phyloP scores from a whole-genome alignment of 30 jellyfish, hydroid and myxozoan species.

The Aurelia sp. region DNA sequence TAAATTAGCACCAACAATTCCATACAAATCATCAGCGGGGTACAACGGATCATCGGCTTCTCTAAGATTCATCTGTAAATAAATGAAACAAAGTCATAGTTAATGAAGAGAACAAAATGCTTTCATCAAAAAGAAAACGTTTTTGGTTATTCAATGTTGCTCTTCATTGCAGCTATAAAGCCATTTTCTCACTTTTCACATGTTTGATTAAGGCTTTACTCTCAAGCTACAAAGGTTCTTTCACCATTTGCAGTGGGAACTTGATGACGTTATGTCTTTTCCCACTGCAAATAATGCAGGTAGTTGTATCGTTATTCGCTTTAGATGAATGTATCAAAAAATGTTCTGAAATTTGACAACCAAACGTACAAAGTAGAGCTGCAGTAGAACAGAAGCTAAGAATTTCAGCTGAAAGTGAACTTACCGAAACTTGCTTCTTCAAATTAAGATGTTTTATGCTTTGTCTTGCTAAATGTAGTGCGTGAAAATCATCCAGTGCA shows the following conservation, averaged over 20 bases:
- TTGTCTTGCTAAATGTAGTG: slow-evolving; percentile 88
- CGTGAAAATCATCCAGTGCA: slow-evolving; percentile 96
- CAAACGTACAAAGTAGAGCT: not conserved
- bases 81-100: not conserved
- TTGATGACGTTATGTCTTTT: too few species aligned
- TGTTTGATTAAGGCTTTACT: too few species aligned
- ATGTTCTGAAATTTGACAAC: not conserved
- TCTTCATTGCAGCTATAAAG: too few species aligned
- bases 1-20: slow-evolving; percentile 90
- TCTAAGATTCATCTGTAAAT: slow-evolving; percentile 44
- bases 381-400: not conserved
- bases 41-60: slow-evolving; percentile 84
- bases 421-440: slow-evolving; percentile 28
- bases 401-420: not conserved
- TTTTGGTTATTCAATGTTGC: too few species aligned
- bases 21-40: slow-evolving; percentile 91
- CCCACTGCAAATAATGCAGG: too few species aligned
- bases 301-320: too few species aligned
- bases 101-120: too few species aligned
- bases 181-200: not conserved
- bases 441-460: slow-evolving; percentile 57
- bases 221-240: not conserved
- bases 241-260: too few species aligned
- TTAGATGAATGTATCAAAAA: too few species aligned
- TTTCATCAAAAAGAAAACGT: too few species aligned